Conservation (phyloP, 2,113 vertebrate species). For the Hyperopisus bebe region DNA sequence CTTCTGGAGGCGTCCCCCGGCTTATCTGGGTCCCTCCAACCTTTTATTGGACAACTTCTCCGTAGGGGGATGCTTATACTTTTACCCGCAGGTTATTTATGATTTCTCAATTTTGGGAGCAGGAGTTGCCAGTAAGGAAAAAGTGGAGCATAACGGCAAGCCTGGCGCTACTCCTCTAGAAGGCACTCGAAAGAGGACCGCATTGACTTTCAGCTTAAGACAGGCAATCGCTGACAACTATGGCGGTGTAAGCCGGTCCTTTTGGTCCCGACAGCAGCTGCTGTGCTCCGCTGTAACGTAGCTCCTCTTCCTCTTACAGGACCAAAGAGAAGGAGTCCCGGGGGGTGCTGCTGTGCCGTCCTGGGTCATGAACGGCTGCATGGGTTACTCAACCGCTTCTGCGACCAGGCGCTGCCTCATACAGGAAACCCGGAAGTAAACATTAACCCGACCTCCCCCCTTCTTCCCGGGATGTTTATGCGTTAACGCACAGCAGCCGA, state of each 20-base stretch:
- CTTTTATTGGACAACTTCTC: background rate
- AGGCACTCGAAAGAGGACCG: slow-evolving; percentile 23
- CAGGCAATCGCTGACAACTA: slow-evolving; percentile 26
- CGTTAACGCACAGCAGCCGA: background rate
- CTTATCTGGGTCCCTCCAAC: slow-evolving; percentile 45
- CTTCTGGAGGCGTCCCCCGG: slow-evolving; percentile 54
- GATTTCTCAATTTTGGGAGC: background rate
- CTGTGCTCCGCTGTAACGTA: slow-evolving; percentile 8
- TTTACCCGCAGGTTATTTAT: background rate
- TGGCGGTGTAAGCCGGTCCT: background rate
- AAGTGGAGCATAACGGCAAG: slow-evolving; percentile 32
- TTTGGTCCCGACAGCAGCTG: slow-evolving; percentile 20
- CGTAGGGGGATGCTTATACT: background rate
- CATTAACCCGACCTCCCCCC: slow-evolving; percentile 48
- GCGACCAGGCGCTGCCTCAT: slow-evolving; percentile 40
- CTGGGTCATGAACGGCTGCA: slow-evolving; percentile 54
- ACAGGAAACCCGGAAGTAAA: slow-evolving; percentile 79
- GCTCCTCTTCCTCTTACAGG: slow-evolving; percentile 19
- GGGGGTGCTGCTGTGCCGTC: slow-evolving; percentile 37
- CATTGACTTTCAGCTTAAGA: slow-evolving; percentile 31
- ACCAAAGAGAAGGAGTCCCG: slow-evolving; percentile 23
- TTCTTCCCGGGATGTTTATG: slow-evolving; percentile 40
- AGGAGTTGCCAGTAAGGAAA: slow-evolving; percentile 15
- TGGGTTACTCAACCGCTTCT: slow-evolving; percentile 35
- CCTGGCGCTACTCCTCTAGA: slow-evolving; percentile 17